These are phyloP conservation scores for Ridgeia piscesae DNA, from an alignment of 1,140 invertebrate genomes.

Conservation along the genomic window DNA sequence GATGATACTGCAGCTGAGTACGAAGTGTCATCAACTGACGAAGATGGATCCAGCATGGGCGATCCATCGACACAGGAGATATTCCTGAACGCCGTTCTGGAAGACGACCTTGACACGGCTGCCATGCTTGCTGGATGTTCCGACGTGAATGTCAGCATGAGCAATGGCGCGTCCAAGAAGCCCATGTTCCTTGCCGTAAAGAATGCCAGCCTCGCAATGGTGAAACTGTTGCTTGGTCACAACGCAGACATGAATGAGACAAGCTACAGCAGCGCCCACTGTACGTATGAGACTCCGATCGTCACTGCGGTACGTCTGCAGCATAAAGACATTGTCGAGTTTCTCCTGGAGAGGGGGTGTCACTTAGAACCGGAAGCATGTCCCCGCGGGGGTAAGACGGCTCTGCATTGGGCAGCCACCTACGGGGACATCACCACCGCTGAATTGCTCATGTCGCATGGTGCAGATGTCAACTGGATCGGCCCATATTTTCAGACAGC, in stretches of 20 bases:
- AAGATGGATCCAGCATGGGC: not conserved
- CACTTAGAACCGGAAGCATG: not conserved
- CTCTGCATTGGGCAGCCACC: slow-evolving; percentile 24
- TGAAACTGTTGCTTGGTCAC: slow-evolving; percentile 9
- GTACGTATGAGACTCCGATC: slow-evolving; percentile 22
- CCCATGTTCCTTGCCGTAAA: slow-evolving; percentile 23
- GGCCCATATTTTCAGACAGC: slow-evolving; percentile 23
- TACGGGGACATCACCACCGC: slow-evolving; percentile 20
- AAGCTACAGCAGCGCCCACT: slow-evolving; percentile 7
- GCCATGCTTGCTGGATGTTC: not conserved
- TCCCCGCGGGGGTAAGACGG: slow-evolving; percentile 15
- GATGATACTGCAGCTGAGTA: not conserved
- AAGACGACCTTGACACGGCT: slow-evolving; percentile 18
- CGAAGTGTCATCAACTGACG: not conserved
- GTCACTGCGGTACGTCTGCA: slow-evolving; percentile 16
- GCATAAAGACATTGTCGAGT: slow-evolving; percentile 18
- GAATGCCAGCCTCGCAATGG: slow-evolving; percentile 23
- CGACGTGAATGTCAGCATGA: slow-evolving; percentile 13
- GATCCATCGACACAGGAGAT: not conserved
- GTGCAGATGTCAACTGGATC: slow-evolving; percentile 26
- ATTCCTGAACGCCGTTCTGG: slow-evolving; percentile 11
- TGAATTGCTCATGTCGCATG: slow-evolving; percentile 14
- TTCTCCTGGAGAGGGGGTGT: slow-evolving; percentile 17
- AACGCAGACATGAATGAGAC: slow-evolving; percentile 21
- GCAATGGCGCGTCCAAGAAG: not conserved